Conservation (phyloP, 2,888 invertebrate genomes). For the Nebria brevicollis region DNA sequence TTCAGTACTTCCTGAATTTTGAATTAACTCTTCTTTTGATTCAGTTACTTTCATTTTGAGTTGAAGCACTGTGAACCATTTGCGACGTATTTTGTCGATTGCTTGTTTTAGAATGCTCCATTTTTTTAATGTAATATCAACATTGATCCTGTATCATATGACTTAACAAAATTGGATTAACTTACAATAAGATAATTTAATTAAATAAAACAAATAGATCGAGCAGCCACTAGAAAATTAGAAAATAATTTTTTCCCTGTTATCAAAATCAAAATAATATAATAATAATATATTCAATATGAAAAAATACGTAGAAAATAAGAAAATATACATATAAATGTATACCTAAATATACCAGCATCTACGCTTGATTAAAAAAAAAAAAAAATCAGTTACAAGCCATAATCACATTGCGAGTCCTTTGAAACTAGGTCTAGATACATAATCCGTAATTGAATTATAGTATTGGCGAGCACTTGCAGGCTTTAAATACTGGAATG, state of each 20-base stretch:
- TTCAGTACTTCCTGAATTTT: slow-evolving; percentile 25
- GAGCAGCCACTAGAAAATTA: background rate
- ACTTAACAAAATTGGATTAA: slow-evolving; percentile 38
- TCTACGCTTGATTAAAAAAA: background rate
- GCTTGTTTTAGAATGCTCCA: background rate
- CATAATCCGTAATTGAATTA: slow-evolving; percentile 44
- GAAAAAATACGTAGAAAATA: too few species aligned
- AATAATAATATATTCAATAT: too few species aligned
- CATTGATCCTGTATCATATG: slow-evolving; percentile 11
- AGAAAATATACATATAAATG: too few species aligned
- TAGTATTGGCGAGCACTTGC: slow-evolving; percentile 17
- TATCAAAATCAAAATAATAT: too few species aligned
- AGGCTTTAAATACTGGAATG: slow-evolving; percentile 2
- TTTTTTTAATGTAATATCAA: slow-evolving; percentile 1
- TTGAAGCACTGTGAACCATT: background rate
- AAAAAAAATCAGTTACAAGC: background rate
- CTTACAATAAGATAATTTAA: slow-evolving; percentile 41
- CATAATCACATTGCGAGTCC: background rate
- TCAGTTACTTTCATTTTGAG: slow-evolving; percentile 52
- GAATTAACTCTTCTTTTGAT: slow-evolving; percentile 53
- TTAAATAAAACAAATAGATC: slow-evolving; percentile 19
- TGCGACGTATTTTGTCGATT: background rate
- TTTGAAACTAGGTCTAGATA: slow-evolving; percentile 37
- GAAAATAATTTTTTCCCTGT: too few species aligned
- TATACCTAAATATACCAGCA: background rate